A percentile compares a stretch with the other conserved stretches of the same genome.
Conservation (phyloP, 2,797 vertebrate genomes). For the Premnoplex brunnescens region DNA sequence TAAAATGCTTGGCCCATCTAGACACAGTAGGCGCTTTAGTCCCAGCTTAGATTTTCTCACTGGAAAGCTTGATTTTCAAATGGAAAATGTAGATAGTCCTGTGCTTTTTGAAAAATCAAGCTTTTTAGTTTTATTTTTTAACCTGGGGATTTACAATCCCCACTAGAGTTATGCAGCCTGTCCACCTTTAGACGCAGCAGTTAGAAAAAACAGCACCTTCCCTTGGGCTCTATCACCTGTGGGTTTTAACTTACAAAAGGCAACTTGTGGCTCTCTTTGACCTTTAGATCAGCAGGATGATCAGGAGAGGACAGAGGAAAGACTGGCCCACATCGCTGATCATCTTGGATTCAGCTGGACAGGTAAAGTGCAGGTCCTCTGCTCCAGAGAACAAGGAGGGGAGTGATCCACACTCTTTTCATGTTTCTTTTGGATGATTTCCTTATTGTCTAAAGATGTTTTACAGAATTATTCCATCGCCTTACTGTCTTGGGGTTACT, state of each 20-base stretch:
- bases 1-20: background rate
- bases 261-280: conserved; percentile 75
- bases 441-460: background rate
- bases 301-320: conserved; percentile 88
- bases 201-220: background rate
- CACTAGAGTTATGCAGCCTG: background rate
- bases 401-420: background rate
- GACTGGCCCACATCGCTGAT: conserved; percentile 91
- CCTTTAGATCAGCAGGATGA: conserved; percentile 91
- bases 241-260: conserved; percentile 5
- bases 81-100: background rate
- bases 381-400: background rate
- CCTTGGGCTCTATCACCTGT: background rate
- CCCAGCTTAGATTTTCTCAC: background rate
- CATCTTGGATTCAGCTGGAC: conserved; percentile 99
- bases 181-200: background rate
- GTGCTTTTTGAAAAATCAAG: background rate
- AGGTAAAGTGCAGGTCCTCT: conserved; percentile 71
- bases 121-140: background rate
- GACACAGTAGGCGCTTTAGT: background rate
- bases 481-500: background rate
- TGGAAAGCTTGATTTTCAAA: background rate
- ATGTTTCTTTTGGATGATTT: background rate
- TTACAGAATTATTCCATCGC: background rate
- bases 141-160: background rate